Conservation (phyloP, 35 echinoderm and acorn worm species). For the Apostichopus parvimensis region DNA sequence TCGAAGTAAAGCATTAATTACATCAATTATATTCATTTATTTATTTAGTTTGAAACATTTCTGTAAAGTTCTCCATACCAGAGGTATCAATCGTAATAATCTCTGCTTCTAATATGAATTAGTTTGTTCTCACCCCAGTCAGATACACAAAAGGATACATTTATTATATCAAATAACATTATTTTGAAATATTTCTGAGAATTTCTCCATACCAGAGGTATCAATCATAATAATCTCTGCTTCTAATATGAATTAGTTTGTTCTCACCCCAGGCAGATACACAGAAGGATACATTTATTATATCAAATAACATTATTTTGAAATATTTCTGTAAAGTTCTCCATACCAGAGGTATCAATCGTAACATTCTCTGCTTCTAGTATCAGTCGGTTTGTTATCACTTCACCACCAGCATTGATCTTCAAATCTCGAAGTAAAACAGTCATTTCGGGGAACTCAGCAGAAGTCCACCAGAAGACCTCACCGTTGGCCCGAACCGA, state of each 20-base stretch:
- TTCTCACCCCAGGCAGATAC: too few relatives aligned
- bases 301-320: background rate
- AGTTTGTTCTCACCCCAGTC: too few relatives aligned
- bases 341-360: constrained; percentile 83
- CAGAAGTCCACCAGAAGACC: constrained; percentile 25
- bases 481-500: constrained; percentile 79
- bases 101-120: too few relatives aligned
- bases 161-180: background rate
- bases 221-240: too few relatives aligned
- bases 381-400: constrained; percentile 70
- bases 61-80: too few relatives aligned
- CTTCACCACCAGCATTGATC: constrained; percentile 79
- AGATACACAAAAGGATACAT: too few relatives aligned
- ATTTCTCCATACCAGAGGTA: background rate
- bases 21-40: too few relatives aligned
- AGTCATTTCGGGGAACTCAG: constrained; percentile 11
- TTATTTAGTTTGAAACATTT: too few relatives aligned
- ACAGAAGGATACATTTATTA: too few relatives aligned
- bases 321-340: background rate
- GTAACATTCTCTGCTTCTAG: constrained; percentile 76
- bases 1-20: too few relatives aligned
- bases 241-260: too few relatives aligned
- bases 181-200: background rate
- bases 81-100: too few relatives aligned
- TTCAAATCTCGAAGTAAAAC: constrained; percentile 57